These are phyloP conservation scores for Drosophila lacicola DNA, from an alignment of 2,888 invertebrate species.

Conservation along the genomic window DNA sequence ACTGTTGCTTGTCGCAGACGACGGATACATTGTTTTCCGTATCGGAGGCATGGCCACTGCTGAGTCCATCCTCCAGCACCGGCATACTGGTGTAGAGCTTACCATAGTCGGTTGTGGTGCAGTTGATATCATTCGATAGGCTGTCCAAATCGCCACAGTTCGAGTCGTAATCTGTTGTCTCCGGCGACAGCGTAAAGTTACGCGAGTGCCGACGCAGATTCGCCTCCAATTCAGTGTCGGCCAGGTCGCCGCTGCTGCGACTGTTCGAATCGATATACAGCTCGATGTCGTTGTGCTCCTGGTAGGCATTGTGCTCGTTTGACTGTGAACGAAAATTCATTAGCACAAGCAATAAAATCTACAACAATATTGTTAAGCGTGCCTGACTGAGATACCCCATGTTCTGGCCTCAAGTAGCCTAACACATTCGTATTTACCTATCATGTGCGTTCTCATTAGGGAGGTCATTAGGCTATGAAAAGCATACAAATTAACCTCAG, in stretches of 20 bases:
- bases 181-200: slow-evolving; percentile 95
- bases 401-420: too few species aligned
- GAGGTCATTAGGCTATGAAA: too few species aligned
- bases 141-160: slow-evolving; percentile 95
- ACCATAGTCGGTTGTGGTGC: slow-evolving; percentile 86
- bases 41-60: slow-evolving; percentile 97
- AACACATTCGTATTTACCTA: too few species aligned
- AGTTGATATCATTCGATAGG: slow-evolving; percentile 85
- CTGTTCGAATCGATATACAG: slow-evolving; percentile 85
- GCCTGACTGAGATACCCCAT: too few species aligned
- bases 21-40: slow-evolving; percentile 90
- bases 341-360: background rate
- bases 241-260: slow-evolving; percentile 84
- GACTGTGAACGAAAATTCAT: slow-evolving; percentile 22
- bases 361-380: background rate
- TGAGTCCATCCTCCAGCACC: slow-evolving; percentile 96
- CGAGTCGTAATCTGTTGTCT: slow-evolving; percentile 96
- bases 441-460: too few species aligned
- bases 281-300: slow-evolving; percentile 84
- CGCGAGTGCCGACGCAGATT: slow-evolving; percentile 87
- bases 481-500: too few species aligned
- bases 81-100: slow-evolving; percentile 93
- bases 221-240: slow-evolving; percentile 83
- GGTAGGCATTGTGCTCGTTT: slow-evolving; percentile 74
- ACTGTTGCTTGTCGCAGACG: slow-evolving; percentile 69